Percentiles rank a stretch among this genome's conserved stretches.
Conservation (phyloP, 2,113 vertebrate genomes). For the Polypterus senegalus region DNA sequence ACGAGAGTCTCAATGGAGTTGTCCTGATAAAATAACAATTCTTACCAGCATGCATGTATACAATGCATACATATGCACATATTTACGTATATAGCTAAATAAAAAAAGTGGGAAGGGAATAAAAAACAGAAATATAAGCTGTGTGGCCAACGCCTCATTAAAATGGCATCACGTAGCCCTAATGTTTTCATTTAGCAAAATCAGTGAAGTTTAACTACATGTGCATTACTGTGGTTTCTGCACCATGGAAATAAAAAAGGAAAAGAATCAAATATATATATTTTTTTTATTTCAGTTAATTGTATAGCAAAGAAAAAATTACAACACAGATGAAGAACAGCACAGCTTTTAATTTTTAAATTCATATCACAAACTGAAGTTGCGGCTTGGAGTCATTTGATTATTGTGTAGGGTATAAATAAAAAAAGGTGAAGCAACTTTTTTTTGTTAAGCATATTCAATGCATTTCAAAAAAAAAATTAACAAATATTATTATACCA, state of each 20-base stretch:
- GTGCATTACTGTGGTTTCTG: too few species aligned
- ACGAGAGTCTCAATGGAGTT: constrained; percentile 53
- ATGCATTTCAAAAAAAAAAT: constrained; percentile 22
- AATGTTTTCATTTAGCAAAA: too few species aligned
- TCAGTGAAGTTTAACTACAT: too few species aligned
- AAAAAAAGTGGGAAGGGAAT: neutral
- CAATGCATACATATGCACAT: constrained; percentile 23
- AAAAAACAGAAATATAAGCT: too few species aligned
- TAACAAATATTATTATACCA: constrained; percentile 39
- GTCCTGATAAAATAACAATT: constrained; percentile 56
- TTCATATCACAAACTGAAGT: too few species aligned
- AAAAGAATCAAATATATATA: too few species aligned
- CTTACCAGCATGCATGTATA: constrained; percentile 23
- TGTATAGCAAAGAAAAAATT: too few species aligned
- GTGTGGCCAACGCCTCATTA: neutral
- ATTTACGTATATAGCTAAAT: constrained; percentile 30
- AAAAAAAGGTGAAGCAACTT: constrained; percentile 59
- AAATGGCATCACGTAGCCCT: neutral
- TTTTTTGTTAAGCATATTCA: constrained; percentile 53
- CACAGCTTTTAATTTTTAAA: too few species aligned
- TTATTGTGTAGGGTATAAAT: neutral
- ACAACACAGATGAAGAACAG: too few species aligned
- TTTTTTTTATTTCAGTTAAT: too few species aligned
- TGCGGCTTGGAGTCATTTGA: too few species aligned
- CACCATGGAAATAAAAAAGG: too few species aligned